phyloP scores from a whole-genome alignment of 2,888 invertebrate genomes.

The Cataglyphis albicans region DNA sequence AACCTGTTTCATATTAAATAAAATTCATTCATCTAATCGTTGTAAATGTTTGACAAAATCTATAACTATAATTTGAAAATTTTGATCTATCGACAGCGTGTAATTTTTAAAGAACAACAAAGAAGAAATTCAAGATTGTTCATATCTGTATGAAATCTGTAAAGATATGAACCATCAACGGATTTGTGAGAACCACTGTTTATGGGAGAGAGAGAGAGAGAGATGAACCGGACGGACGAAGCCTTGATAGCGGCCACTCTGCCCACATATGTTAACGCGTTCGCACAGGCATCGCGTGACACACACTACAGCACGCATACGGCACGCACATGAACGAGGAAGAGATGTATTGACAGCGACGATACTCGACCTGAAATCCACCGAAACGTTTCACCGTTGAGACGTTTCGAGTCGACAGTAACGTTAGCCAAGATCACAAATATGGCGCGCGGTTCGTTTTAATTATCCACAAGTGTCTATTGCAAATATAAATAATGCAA shows the following conservation, averaged over 20 bases:
- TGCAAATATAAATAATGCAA: background rate
- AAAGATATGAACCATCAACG: background rate
- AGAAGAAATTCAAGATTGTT: background rate
- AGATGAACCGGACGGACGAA: conserved; percentile 69
- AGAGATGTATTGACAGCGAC: conserved; percentile 63
- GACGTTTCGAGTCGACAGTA: conserved; percentile 42
- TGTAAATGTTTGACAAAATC: background rate
- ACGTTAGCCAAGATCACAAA: conserved; percentile 35
- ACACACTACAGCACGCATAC: conserved; percentile 65
- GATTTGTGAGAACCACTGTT: conserved; percentile 74
- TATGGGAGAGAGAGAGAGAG: conserved; percentile 33
- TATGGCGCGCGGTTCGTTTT: background rate
- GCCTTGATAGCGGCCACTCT: conserved; percentile 74
- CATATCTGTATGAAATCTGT: background rate
- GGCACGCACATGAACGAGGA: conserved; percentile 66
- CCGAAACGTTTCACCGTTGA: conserved; percentile 48
- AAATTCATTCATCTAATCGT: background rate
- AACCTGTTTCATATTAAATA: background rate
- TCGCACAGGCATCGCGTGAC: conserved; percentile 68
- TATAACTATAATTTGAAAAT: background rate
- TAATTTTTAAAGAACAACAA: background rate
- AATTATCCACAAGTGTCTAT: background rate
- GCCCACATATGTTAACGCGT: conserved; percentile 75
- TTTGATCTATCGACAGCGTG: background rate
- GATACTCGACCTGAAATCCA: conserved; percentile 57